Base-by-base conservation (phyloP, 2,888 invertebrate genomes). In the Drosophila meridiana region DNA sequence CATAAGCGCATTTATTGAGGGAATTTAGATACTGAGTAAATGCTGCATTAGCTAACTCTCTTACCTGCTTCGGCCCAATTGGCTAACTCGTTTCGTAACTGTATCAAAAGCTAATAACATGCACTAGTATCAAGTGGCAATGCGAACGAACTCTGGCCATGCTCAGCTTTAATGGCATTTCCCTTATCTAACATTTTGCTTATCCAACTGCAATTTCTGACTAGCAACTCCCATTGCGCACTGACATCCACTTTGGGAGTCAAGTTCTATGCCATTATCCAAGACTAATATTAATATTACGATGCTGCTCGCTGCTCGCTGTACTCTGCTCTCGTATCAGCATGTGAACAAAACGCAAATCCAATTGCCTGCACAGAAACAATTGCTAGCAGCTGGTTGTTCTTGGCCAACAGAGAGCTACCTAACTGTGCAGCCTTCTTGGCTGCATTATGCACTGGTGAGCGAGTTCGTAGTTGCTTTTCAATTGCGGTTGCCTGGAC, bases 401-500 rank as follows among this genome's bases (percentile, higher is more conserved):
- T 55, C 38, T 55, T 58, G 68, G 53, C 59, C 69, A 58, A 58
- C 58, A 42, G 11, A 34, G 53, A 20, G 34, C 55, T 26, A 26
- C 8, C 55, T 6, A 28, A 14, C 55, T 34, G 8, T 4, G 14
- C 28, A 1, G 20, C 1, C 2, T 5, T 11, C 11, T 6, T 38
- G 9, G 38, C 7, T 34, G 9, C 34, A 43, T 26, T 28, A 53
- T 45, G 38, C 69, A 53, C 59, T 60, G 34, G 32, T 59, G 60
- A 30, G 38, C 48, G 42, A 38, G 11, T 20, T 72, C 20, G 43
- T 56, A 56, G 72, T 71, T 72, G 71, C 36, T 53, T 72, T 71
- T 72, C 63, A 72, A 72, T 72, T 72, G 64, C 57, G 53, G 64
- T 58, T 57, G 60, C 71, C 72, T 72, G 73, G 71, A 64, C 71